These are phyloP conservation scores for Cylindroiulus punctatus DNA, from an alignment of 2,888 invertebrate species.

Conservation along the genomic window DNA sequence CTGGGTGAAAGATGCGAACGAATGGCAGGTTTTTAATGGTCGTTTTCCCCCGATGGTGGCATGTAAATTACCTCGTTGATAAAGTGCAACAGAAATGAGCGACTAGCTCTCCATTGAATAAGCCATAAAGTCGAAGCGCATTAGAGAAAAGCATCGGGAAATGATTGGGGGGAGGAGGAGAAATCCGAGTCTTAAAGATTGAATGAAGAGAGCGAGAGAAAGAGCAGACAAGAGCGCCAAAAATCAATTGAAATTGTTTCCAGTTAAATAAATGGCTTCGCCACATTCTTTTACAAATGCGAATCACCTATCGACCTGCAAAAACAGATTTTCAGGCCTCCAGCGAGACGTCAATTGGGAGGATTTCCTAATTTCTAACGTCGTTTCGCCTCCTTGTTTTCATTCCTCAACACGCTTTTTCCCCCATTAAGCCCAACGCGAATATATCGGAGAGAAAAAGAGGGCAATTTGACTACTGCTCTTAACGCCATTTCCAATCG, in stretches of 20 bases:
- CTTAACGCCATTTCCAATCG: constrained; percentile 45
- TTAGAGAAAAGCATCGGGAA: background rate
- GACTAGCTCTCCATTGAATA: constrained; percentile 21
- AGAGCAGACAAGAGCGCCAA: background rate
- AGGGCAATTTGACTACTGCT: constrained; percentile 39
- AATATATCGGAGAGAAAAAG: background rate
- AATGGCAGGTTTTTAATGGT: background rate
- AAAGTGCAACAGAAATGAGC: constrained; percentile 44
- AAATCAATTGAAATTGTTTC: constrained; percentile 47
- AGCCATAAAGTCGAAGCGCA: constrained; percentile 45
- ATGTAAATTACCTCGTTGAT: constrained; percentile 34
- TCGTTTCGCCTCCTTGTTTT: constrained; percentile 44
- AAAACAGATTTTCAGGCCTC: constrained; percentile 25
- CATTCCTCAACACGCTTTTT: constrained; percentile 44
- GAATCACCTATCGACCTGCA: constrained; percentile 47
- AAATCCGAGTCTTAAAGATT: background rate
- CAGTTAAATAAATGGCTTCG: constrained; percentile 44
- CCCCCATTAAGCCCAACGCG: background rate
- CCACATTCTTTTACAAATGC: constrained; percentile 43
- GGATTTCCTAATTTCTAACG: constrained; percentile 41
- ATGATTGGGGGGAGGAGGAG: constrained; percentile 16
- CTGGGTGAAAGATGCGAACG: too few species aligned
- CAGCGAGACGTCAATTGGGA: background rate
- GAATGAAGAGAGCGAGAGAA: background rate
- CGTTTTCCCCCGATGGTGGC: background rate